A percentile compares a stretch with the other conserved stretches of the same genome.
These are phyloP conservation scores for Poeciliopsis turneri DNA, from an alignment of 2,797 vertebrate genomes.

Conservation along the genomic window DNA sequence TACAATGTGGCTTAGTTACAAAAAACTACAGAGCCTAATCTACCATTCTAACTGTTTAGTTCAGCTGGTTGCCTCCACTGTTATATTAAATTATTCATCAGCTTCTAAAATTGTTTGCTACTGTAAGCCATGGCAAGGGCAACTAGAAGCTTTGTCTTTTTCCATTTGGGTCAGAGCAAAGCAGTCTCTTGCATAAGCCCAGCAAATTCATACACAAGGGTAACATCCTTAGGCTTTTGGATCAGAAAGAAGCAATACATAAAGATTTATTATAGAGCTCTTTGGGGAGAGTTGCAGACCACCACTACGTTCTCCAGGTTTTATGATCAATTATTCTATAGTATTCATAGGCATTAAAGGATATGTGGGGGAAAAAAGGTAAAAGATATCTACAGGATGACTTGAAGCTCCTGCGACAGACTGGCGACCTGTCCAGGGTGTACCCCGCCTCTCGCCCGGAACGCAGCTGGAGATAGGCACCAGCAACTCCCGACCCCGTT, in stretches of 20 bases:
- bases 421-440: too few species aligned
- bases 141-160: conserved; percentile 56
- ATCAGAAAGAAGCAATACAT: conserved; percentile 14
- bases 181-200: conserved; percentile 48
- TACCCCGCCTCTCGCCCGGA: too few species aligned
- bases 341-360: not conserved
- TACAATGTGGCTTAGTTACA: not conserved
- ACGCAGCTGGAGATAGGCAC: too few species aligned
- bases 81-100: conserved; percentile 63
- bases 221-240: conserved; percentile 10
- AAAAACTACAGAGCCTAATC: conserved; percentile 18
- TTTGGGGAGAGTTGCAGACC: not conserved
- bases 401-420: too few species aligned
- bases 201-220: not conserved
- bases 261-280: conserved; percentile 26
- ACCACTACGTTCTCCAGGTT: conserved; percentile 8
- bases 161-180: conserved; percentile 65
- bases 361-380: not conserved
- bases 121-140: conserved; percentile 34
- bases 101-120: conserved; percentile 48
- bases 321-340: conserved; percentile 4
- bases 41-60: conserved; percentile 19
- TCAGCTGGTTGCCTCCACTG: conserved; percentile 40
- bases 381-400: conserved; percentile 8
- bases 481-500: too few species aligned